These are phyloP conservation scores for Patella caerulea DNA, from an alignment of 2,888 invertebrate species.

Conservation along the genomic window DNA sequence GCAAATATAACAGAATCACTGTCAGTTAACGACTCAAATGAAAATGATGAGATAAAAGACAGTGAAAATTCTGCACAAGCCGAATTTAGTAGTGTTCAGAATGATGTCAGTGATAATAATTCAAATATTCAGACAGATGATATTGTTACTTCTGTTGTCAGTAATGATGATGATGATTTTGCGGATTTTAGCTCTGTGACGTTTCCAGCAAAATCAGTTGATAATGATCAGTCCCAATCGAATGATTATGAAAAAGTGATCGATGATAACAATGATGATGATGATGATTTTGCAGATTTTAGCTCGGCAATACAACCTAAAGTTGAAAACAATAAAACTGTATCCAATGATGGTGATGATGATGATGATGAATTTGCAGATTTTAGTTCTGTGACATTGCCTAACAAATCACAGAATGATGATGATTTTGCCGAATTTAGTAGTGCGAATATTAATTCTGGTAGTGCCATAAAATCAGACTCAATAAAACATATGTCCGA, in stretches of 20 bases:
- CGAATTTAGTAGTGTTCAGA: constrained; percentile 19
- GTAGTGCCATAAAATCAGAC: background rate
- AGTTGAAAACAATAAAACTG: background rate
- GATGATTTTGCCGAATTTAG: constrained; percentile 29
- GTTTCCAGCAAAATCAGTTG: background rate
- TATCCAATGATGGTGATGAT: background rate
- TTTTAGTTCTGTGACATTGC: constrained; percentile 20
- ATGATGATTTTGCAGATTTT: constrained; percentile 18
- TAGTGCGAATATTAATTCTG: constrained; percentile 7
- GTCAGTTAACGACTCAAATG: background rate
- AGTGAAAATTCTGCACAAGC: constrained; percentile 6
- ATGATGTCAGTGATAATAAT: constrained; percentile 11
- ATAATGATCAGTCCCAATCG: background rate
- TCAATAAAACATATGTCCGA: background rate
- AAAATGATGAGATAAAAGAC: background rate
- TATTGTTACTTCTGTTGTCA: constrained; percentile 7
- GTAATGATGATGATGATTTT: constrained; percentile 16
- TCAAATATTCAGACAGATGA: constrained; percentile 10
- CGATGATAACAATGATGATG: background rate
- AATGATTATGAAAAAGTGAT: background rate
- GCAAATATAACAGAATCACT: too few relatives aligned
- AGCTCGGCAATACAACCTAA: background rate
- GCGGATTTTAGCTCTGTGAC: constrained; percentile 8
- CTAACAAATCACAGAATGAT: constrained; percentile 12
- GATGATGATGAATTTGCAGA: constrained; percentile 31